A percentile compares a stretch with the other conserved stretches of the same genome.
phyloP scores from a whole-genome alignment of 2,888 invertebrate species.

The Unio delphinus region DNA sequence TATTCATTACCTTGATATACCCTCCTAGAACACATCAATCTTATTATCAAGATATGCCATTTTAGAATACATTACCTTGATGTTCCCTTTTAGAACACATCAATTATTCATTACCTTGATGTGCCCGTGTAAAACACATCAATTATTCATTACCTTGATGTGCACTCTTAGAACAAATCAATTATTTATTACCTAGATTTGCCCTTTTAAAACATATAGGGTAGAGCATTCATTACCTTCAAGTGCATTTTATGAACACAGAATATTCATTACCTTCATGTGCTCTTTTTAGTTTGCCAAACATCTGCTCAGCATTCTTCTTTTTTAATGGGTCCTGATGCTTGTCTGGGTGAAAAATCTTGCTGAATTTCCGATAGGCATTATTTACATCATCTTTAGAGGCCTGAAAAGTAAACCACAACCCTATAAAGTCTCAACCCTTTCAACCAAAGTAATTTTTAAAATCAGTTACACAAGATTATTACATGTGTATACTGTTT shows the following conservation, averaged over 20 bases:
- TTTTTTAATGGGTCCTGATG: slow-evolving; percentile 86
- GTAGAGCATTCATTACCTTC: neutral
- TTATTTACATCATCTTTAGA: slow-evolving; percentile 91
- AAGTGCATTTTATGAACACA: neutral
- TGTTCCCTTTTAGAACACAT: no score
- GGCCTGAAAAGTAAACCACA: slow-evolving; percentile 78
- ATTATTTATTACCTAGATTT: no score
- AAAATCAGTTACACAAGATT: no score
- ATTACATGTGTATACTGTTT: no score
- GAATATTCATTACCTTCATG: slow-evolving; percentile 82
- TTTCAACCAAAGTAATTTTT: no score
- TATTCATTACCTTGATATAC: no score
- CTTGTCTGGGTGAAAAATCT: slow-evolving; percentile 97
- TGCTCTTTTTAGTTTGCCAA: slow-evolving; percentile 86
- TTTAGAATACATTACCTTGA: no score
- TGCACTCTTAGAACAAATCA: slow-evolving; percentile 79
- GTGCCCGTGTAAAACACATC: neutral
- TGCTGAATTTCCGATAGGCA: slow-evolving; percentile 92
- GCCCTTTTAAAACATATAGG: no score
- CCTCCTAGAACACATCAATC: no score
- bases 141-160: slow-evolving; percentile 81
- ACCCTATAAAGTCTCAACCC: neutral
- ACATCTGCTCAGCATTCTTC: slow-evolving; percentile 88
- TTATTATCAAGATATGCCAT: no score
- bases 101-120: neutral